A percentile compares a stretch with the other conserved stretches of the same genome.
phyloP scores from a whole-genome alignment of 1,140 invertebrate genomes.

The Drosophila varians region DNA sequence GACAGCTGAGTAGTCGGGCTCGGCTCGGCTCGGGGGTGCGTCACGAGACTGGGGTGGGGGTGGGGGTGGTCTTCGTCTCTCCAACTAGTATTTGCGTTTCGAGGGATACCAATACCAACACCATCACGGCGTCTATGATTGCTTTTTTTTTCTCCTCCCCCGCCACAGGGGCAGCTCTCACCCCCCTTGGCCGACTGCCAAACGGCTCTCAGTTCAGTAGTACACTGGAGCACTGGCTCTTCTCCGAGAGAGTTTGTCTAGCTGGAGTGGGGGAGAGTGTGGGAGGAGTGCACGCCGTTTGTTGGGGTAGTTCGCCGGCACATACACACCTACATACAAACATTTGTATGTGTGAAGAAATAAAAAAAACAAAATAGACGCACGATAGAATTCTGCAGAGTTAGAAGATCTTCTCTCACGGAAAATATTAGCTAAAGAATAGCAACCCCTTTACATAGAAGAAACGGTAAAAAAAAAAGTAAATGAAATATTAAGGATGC shows the following conservation, averaged over 20 bases:
- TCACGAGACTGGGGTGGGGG: background rate
- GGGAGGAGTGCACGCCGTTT: constrained; percentile 56
- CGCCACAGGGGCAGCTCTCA: background rate
- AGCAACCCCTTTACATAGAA: no score
- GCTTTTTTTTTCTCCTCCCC: constrained; percentile 3
- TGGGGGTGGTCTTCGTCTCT: constrained; percentile 5
- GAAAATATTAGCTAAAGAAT: background rate
- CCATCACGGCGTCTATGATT: constrained; percentile 25
- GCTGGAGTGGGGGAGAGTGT: background rate
- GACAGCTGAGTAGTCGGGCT: constrained; percentile 68
- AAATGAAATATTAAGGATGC: no score
- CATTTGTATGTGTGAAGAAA: background rate
- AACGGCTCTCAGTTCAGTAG: constrained; percentile 73
- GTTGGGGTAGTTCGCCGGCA: constrained; percentile 77
- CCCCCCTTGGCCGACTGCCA: constrained; percentile 66
- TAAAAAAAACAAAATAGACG: background rate
- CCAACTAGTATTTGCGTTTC: background rate
- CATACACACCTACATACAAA: background rate
- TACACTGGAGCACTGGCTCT: constrained; percentile 69
- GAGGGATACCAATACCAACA: constrained; percentile 34
- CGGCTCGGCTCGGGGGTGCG: background rate
- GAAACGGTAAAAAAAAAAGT: no score
- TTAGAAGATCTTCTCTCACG: background rate
- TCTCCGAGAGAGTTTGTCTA: no score
- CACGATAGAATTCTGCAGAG: background rate